Base-by-base conservation (phyloP, 2,888 invertebrate genomes). In the Sinopyrophorus schimmeli region DNA sequence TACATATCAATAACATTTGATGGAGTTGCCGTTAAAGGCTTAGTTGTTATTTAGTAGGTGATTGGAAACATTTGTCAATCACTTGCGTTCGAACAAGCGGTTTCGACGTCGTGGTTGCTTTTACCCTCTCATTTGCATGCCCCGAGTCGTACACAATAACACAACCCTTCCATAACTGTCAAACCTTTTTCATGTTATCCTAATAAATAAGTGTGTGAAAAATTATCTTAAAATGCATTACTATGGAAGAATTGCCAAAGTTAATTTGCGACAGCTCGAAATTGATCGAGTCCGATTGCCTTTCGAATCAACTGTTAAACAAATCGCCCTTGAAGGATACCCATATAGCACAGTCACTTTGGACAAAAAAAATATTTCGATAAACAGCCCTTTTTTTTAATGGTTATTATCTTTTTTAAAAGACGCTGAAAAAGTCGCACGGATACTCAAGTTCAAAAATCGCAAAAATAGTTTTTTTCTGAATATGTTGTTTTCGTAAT, bases 61-160 rank as follows among this genome's bases (percentile, higher is more conserved):
- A 53, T 53, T 49, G 53, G 44, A 42, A 44, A 31, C 53, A 53
- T 53, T 53, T 53, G 53, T 53, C 53, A 53, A 53, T 53, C 53
- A 53, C 35, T 41, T 37, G 51, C 30, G 38, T 39, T 32, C 43
- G 48, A 44, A 46, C 44, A 37, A 44, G 46, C 48, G 30, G 48
- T 43, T 53, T 49, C 38, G 44, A 49, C 48, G 30, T 49, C 26
- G 48, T 31, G 48, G 53, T 48, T 48, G 27, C 44, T 40, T 44
- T 44, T 53, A 49, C 48, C 41, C 53, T 46, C 46, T 53, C 53
- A 53, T 53, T 53, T 53, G 44, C 48, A 49, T 53, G 53, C 41
- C 39, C 44, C 34, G 34, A 44, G 43, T 49, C 48, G 44, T 31
- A 26, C 37, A 48, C 44, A 53, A 48, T 48, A 53, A 53, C 53